Conservation (phyloP, 2,888 invertebrate genomes). For the Agonopterix subpropinquella region DNA sequence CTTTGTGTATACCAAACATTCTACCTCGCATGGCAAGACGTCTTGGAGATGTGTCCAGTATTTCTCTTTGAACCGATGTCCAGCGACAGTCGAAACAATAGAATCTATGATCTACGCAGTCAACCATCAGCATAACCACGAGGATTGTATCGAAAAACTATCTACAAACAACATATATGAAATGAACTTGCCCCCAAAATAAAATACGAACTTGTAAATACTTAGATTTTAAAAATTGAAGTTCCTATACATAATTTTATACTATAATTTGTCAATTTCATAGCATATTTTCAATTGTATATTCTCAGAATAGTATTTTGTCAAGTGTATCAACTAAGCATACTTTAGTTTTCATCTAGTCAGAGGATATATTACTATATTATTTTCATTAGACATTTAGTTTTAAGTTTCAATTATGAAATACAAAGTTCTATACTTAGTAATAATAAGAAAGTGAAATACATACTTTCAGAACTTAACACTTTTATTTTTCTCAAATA, state of each 20-base stretch:
- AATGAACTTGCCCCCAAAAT: constrained; percentile 60
- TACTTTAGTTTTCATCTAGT: constrained; percentile 9
- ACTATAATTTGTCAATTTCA: constrained; percentile 6
- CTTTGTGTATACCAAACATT: constrained; percentile 72
- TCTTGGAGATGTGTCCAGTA: constrained; percentile 73
- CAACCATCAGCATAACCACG: constrained; percentile 69
- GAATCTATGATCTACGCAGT: constrained; percentile 66
- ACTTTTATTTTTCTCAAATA: neutral
- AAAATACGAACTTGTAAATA: constrained; percentile 12
- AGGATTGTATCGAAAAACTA: constrained; percentile 65
- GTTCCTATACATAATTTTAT: constrained; percentile 42
- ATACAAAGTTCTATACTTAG: neutral
- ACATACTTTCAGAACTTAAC: neutral
- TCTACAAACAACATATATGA: constrained; percentile 66
- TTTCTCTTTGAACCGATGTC: constrained; percentile 69
- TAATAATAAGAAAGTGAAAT: neutral
- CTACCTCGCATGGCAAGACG: constrained; percentile 69
- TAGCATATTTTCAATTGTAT: neutral
- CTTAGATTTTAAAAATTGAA: constrained; percentile 17
- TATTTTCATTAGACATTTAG: constrained; percentile 1
- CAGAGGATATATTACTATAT: constrained; percentile 8
- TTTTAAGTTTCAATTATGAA: neutral
- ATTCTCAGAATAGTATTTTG: constrained; percentile 18
- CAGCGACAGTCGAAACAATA: constrained; percentile 69
- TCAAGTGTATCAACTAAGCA: neutral